Percentiles rank a stretch among this genome's conserved stretches.
Evolutionary conservation across 1,140 invertebrate species (phyloP).

Genomic region (Solen grandis): DNA sequence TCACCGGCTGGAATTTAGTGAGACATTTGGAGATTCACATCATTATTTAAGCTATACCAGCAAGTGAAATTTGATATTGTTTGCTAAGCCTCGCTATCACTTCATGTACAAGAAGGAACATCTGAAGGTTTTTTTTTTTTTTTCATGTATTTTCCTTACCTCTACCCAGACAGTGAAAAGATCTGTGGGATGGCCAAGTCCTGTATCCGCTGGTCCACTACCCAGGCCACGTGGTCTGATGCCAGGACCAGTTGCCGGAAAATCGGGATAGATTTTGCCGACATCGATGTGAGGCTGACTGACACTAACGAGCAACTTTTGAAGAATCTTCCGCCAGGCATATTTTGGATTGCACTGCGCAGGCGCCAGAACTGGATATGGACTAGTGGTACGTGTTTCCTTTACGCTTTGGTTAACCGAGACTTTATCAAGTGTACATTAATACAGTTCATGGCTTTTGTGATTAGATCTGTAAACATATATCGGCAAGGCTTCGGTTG

Average conservation of each 20-base stretch:
- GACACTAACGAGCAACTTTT: not conserved
- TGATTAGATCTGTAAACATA: no score
- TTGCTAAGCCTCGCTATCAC: no score
- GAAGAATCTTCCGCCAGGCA: slow-evolving; percentile 13
- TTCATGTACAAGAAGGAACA: no score
- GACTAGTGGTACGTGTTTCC: slow-evolving; percentile 10
- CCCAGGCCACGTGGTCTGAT: slow-evolving; percentile 27
- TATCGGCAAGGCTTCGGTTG: no score
- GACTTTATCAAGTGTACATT: not conserved
- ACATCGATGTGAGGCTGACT: not conserved
- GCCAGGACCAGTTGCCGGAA: not conserved
- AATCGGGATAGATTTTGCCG: not conserved
- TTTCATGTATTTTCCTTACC: no score
- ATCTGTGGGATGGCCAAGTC: slow-evolving; percentile 22
- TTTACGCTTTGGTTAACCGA: not conserved
- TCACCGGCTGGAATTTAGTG: no score
- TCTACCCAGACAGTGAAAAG: not conserved
- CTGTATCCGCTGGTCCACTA: slow-evolving; percentile 32
- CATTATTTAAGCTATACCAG: no score
- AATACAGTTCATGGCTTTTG: no score
- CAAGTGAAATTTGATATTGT: no score
- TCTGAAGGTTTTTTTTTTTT: no score
- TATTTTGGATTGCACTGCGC: slow-evolving; percentile 36
- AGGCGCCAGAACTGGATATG: slow-evolving; percentile 23
- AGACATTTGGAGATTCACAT: no score